Base-by-base conservation (phyloP, 2,113 vertebrate species). In the Microtus pennsylvanicus region DNA sequence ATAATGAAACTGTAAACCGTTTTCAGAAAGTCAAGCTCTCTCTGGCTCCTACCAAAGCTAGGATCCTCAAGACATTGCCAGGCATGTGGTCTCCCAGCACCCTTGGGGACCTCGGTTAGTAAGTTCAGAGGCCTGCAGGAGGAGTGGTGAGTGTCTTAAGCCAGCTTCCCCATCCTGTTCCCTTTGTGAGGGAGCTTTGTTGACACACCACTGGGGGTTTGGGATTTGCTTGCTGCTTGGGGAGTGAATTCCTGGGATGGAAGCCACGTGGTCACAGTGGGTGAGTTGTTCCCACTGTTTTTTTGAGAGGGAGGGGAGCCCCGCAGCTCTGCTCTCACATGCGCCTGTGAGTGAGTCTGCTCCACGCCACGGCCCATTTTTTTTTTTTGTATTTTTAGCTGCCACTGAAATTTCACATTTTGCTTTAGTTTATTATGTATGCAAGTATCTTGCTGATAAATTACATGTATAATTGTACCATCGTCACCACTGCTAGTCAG, bases 361-460 rank as follows among this genome's bases (percentile, higher is more conserved):
- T 61, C 9, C 74, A 14, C 87, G 24, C 69, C 77, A 11, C 3
- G 26, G 55, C 92, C 95, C 80, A 26, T 94, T 58, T 58, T 58
- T 58, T 58, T 58, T 58, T 58, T 58, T 96, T 65, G 72, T 90
- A 63, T 95, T 94, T 93, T 97, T 94, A 96, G 33, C 80, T 24
- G 95, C 72, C 50, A 42, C 22, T 13, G 97, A 91, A 89, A 83
- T 93, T n/a, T 75, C 92, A 78, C 75, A 77, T 82, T 95, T 97
- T 96, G 87, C 67, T 82, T 97, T 89, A 87, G 97, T 98, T 97
- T 89, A 87, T 97, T 91, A 97, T 76, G 88, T 96, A 88, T 93
- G 95, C 93, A 83, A 58, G 87, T 94, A 94, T 96, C 89, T 98
- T 90, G 95, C 94, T 98, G 97, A 97, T 97, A 96, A 98, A 97